A percentile compares a stretch with the other conserved stretches of the same genome.
Evolutionary conservation across 2,797 vertebrate genomes (phyloP).

Genomic region (Sebastes ruberrimus): DNA sequence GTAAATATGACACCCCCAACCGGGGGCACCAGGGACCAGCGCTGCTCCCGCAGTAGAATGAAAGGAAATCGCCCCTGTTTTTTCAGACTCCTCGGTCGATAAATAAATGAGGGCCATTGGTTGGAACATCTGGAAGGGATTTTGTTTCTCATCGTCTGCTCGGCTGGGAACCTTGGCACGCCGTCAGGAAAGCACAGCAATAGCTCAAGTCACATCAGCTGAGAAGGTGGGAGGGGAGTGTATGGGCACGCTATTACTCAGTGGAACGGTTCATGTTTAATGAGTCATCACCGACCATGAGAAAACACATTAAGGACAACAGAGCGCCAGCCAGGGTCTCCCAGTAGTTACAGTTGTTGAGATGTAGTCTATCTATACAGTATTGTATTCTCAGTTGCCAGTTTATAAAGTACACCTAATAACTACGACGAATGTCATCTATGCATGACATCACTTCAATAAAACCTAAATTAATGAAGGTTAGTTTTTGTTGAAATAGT

Average conservation of each 20-base stretch:
- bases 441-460: background rate
- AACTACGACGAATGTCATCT: background rate
- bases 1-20: constrained; percentile 34
- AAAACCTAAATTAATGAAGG: too few species aligned
- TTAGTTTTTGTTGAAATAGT: background rate
- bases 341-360: background rate
- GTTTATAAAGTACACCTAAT: background rate
- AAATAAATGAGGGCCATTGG: constrained; percentile 44
- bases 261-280: constrained; percentile 43
- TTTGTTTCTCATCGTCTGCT: constrained; percentile 75
- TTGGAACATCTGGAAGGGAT: constrained; percentile 78
- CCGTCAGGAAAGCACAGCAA: constrained; percentile 54
- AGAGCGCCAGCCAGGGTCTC: background rate
- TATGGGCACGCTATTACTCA: constrained; percentile 34
- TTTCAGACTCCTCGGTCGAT: constrained; percentile 24
- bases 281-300: constrained; percentile 47
- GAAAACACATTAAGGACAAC: constrained; percentile 45
- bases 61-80: constrained; percentile 48
- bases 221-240: constrained; percentile 39
- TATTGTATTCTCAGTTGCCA: background rate
- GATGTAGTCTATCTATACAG: background rate
- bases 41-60: constrained; percentile 31
- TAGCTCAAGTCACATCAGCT: constrained; percentile 56
- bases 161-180: constrained; percentile 61
- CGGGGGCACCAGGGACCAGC: constrained; percentile 19